Evolutionary conservation across 2,888 invertebrate genomes (phyloP).

Genomic region (Dynastes grantii): DNA sequence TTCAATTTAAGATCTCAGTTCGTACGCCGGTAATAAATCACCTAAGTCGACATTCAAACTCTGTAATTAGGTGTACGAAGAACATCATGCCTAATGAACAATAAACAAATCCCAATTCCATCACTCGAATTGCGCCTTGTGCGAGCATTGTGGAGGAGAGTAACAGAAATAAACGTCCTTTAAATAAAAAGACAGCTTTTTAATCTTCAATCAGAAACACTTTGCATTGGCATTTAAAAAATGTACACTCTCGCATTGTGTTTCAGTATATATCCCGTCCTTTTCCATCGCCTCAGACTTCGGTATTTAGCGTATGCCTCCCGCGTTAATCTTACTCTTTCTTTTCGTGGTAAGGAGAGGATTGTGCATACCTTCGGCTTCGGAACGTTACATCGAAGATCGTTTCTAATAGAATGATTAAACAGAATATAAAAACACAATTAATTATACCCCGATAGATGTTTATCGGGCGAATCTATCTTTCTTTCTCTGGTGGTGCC

Average conservation of each 20-base stretch:
- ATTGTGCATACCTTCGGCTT: constrained; percentile 39
- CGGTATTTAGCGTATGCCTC: neutral
- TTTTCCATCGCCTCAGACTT: constrained; percentile 33
- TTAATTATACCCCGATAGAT: constrained; percentile 70
- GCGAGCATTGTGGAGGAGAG: neutral
- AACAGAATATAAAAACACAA: constrained; percentile 72
- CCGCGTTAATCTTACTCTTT: constrained; percentile 29
- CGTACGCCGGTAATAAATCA: constrained; percentile 40
- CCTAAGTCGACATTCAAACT: constrained; percentile 40
- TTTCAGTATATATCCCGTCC: constrained; percentile 19
- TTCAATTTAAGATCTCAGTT: constrained; percentile 38
- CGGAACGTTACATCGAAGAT: constrained; percentile 58
- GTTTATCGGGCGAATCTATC: constrained; percentile 63
- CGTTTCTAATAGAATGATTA: constrained; percentile 70
- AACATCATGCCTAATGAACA: constrained; percentile 44
- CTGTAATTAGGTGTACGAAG: constrained; percentile 42
- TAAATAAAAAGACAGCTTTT: constrained; percentile 45
- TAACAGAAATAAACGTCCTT: constrained; percentile 40
- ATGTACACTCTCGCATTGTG: constrained; percentile 62
- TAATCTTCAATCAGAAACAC: constrained; percentile 59
- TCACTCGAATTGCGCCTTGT: constrained; percentile 21
- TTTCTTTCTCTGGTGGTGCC: constrained; percentile 59
- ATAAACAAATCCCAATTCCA: constrained; percentile 45
- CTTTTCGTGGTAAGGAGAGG: constrained; percentile 35
- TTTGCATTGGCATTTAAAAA: constrained; percentile 67